phyloP scores from a whole-genome alignment of 2,797 vertebrate species.

The Nannoperca obscura region DNA sequence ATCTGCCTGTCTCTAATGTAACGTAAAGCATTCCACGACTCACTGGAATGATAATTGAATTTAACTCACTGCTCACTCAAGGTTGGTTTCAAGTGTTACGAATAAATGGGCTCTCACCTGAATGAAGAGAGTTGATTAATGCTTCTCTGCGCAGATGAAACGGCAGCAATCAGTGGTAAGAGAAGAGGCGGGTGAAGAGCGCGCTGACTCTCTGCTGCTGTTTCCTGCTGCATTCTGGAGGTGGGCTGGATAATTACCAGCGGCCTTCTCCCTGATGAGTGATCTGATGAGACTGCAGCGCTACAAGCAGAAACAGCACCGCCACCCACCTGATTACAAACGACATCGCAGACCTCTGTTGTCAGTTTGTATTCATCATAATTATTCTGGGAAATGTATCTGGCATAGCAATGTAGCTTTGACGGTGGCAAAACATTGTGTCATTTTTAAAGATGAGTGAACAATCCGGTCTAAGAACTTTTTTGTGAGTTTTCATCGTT shows the following conservation, averaged over 20 bases:
- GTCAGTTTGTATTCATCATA: conserved; percentile 66
- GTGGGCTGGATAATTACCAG: conserved; percentile 62
- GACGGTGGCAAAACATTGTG: conserved; percentile 16
- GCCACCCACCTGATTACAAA: conserved; percentile 63
- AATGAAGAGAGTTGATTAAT: conserved; percentile 66
- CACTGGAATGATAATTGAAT: conserved; percentile 59
- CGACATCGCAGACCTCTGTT: conserved; percentile 39
- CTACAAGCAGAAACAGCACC: conserved; percentile 29
- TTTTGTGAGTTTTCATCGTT: background rate
- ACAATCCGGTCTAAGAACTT: background rate
- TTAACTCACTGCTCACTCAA: conserved; percentile 53
- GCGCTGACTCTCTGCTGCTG: conserved; percentile 24
- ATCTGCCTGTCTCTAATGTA: conserved; percentile 32
- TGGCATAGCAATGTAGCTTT: conserved; percentile 21
- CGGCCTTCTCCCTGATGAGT: conserved; percentile 63
- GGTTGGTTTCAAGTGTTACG: conserved; percentile 62
- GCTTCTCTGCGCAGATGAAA: conserved; percentile 44
- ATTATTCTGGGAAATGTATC: conserved; percentile 43
- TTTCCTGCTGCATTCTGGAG: conserved; percentile 49
- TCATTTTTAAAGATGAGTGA: conserved; percentile 5
- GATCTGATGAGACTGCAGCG: conserved; percentile 59
- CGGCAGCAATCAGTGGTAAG: conserved; percentile 49
- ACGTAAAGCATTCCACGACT: conserved; percentile 10
- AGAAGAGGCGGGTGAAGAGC: conserved; percentile 28
- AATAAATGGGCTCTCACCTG: conserved; percentile 54